These are phyloP conservation scores for Cactoblastis cactorum DNA, from an alignment of 2,888 invertebrate species.

Conservation along the genomic window DNA sequence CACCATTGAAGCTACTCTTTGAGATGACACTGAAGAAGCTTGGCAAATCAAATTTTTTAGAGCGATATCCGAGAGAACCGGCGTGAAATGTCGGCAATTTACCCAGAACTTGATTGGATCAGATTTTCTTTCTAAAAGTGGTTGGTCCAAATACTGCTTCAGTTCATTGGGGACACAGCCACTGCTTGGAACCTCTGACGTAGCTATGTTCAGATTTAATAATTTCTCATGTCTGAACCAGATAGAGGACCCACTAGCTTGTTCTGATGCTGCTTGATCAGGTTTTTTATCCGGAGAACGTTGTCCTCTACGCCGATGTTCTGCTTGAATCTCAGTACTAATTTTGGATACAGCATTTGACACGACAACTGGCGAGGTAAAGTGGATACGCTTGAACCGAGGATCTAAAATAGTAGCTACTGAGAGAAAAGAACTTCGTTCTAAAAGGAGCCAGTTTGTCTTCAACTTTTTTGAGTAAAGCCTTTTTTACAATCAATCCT, in stretches of 20 bases:
- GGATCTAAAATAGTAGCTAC: constrained; percentile 26
- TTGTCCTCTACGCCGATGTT: constrained; percentile 23
- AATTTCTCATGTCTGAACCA: no score
- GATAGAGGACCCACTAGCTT: no score
- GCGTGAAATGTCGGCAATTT: background rate
- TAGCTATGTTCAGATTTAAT: no score
- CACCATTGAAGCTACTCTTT: constrained; percentile 17
- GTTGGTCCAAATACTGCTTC: background rate
- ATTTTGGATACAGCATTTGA: constrained; percentile 24
- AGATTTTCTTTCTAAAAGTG: background rate
- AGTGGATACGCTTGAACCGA: constrained; percentile 27
- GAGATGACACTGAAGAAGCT: constrained; percentile 17
- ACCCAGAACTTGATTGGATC: background rate
- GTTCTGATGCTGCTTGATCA: no score
- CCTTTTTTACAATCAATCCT: constrained; percentile 22
- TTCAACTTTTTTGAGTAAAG: no score
- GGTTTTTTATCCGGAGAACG: no score
- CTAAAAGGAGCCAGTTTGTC: constrained; percentile 21
- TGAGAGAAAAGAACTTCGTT: constrained; percentile 20
- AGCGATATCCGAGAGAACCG: background rate
- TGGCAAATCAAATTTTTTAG: background rate
- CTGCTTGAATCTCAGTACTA: constrained; percentile 17
- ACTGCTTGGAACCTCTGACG: no score
- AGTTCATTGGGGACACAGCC: background rate
- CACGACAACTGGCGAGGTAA: constrained; percentile 24